Evolutionary conservation across 2,797 vertebrate species (phyloP).

Genomic region (Carcharodon carcharias): DNA sequence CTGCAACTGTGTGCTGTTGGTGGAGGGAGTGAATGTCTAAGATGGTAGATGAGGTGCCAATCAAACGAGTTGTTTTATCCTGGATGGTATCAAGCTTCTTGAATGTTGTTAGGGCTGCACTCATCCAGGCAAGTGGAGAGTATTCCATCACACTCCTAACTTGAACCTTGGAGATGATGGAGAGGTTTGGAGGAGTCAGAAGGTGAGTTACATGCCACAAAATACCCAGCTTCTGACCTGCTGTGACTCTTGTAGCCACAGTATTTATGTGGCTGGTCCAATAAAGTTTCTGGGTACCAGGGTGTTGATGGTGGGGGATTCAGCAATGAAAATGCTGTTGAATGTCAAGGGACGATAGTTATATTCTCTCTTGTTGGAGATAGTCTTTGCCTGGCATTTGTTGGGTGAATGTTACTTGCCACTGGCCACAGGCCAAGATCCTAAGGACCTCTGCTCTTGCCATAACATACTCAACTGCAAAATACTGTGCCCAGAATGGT

Average conservation of each 20-base stretch:
- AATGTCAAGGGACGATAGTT: neutral
- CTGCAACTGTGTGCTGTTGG: neutral
- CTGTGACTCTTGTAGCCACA: neutral
- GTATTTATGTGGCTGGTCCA: neutral
- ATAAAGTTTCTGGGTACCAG: neutral
- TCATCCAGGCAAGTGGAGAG: neutral
- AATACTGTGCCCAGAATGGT: no score
- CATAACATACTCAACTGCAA: no score
- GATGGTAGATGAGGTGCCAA: neutral
- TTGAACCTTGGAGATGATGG: neutral
- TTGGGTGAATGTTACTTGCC: neutral
- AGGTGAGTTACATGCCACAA: neutral
- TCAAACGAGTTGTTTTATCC: neutral
- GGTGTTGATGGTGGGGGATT: neutral
- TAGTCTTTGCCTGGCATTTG: neutral
- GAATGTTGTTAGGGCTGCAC: neutral
- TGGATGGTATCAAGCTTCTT: neutral
- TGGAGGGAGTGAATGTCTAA: neutral
- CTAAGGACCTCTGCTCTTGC: no score
- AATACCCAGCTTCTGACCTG: neutral
- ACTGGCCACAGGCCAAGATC: no score
- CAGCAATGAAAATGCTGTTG: neutral
- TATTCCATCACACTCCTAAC: neutral
- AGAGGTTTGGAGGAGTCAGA: neutral
- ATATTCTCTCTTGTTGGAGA: neutral